Percentiles rank a stretch among this genome's conserved stretches.
Evolutionary conservation across 2,797 vertebrate genomes (phyloP).

Genomic region (Microhierax caerulescens): DNA sequence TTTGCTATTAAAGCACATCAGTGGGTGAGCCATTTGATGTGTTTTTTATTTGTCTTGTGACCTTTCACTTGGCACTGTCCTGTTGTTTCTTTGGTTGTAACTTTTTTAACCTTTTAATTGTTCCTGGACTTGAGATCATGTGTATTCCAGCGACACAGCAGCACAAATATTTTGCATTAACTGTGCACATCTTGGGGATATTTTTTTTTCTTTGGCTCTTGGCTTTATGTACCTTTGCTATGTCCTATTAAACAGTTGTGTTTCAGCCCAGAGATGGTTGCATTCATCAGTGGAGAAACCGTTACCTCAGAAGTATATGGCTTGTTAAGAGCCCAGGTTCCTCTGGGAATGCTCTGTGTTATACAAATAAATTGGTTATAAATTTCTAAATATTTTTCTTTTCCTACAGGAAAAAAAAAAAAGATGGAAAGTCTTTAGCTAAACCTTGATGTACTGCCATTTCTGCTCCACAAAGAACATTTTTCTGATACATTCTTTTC

Average conservation of each 20-base stretch:
- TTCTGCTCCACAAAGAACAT: not conserved
- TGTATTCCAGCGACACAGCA: not conserved
- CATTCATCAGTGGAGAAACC: not conserved
- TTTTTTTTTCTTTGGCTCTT: not conserved
- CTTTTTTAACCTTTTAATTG: slow-evolving; percentile 55
- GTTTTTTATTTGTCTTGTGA: slow-evolving; percentile 75
- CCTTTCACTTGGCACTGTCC: slow-evolving; percentile 74
- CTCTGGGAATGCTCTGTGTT: not conserved
- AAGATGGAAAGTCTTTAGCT: not conserved
- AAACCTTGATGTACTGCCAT: not conserved
- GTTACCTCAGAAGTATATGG: not conserved
- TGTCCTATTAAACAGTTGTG: not conserved
- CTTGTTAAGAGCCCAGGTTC: not conserved
- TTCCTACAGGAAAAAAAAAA: not conserved
- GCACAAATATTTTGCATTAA: slow-evolving; percentile 33
- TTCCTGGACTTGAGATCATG: slow-evolving; percentile 28
- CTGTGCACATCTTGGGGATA: not conserved
- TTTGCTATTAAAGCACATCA: slow-evolving; percentile 28
- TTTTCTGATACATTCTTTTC: not conserved
- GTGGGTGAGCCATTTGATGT: slow-evolving; percentile 36
- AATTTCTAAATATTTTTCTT: not conserved
- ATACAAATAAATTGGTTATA: not conserved
- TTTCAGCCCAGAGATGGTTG: not conserved
- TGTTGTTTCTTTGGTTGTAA: slow-evolving; percentile 70
- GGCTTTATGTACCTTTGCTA: not conserved